A percentile compares a stretch with the other conserved stretches of the same genome.
These are phyloP conservation scores for Saxidomus purpurata DNA, from an alignment of 1,140 invertebrate species.

Conservation along the genomic window DNA sequence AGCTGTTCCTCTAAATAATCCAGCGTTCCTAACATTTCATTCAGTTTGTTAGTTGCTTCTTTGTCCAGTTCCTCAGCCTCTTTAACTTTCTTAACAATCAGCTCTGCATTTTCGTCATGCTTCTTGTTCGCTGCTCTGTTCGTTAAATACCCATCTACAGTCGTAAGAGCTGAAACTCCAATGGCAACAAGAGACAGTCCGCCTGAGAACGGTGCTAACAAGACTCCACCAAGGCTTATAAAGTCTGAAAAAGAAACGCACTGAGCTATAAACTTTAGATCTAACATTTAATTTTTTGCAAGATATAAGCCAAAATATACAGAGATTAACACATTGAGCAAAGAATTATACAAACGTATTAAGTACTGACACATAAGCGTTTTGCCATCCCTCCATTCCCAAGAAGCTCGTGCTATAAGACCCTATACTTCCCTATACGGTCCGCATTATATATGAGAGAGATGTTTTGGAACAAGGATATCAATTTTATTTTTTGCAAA, in stretches of 20 bases:
- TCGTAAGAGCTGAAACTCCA: not conserved
- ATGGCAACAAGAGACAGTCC: not conserved
- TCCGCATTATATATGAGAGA: too few species aligned
- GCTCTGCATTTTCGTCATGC: not conserved
- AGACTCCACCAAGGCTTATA: not conserved
- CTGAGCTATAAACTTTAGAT: too few species aligned
- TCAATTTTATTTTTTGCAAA: too few species aligned
- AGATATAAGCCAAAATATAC: too few species aligned
- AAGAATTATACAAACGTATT: too few species aligned
- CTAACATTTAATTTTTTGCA: too few species aligned
- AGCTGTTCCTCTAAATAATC: not conserved
- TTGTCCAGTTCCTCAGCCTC: not conserved
- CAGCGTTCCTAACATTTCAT: not conserved
- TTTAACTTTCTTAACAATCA: not conserved
- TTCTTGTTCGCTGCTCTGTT: not conserved
- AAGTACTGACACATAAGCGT: too few species aligned
- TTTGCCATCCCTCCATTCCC: too few species aligned
- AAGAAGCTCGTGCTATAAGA: too few species aligned
- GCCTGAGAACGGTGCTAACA: not conserved
- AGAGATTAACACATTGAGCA: too few species aligned
- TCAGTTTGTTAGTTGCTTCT: not conserved
- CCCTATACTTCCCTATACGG: too few species aligned
- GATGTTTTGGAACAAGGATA: too few species aligned
- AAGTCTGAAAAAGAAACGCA: not conserved
- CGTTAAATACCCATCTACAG: not conserved